A percentile compares a stretch with the other conserved stretches of the same genome.
phyloP scores from a whole-genome alignment of 2,797 vertebrate species.

The Orientallactaga sibirica region DNA sequence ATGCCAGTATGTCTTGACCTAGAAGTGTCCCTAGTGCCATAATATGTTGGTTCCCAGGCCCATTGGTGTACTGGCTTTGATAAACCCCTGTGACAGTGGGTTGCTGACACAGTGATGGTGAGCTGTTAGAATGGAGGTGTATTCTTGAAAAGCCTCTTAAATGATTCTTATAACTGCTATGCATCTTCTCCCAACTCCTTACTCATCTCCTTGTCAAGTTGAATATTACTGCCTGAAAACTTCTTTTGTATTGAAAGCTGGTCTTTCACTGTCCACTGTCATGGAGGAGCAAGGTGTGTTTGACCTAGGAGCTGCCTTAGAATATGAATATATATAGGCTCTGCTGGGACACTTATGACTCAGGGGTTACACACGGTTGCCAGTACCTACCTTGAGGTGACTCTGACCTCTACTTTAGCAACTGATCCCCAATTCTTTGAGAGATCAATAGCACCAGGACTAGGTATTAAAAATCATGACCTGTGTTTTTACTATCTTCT shows the following conservation, averaged over 20 bases:
- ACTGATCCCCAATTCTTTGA: not conserved
- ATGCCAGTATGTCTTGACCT: not conserved
- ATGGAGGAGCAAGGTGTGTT: not conserved
- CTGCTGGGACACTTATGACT: not conserved
- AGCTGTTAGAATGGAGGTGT: not conserved
- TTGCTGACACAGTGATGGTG: not conserved
- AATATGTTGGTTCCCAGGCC: not conserved
- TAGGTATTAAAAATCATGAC: slow-evolving; percentile 5
- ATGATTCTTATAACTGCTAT: not conserved
- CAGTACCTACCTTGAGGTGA: not conserved
- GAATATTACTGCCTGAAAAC: slow-evolving; percentile 25
- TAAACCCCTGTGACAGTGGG: not conserved
- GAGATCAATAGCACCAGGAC: not conserved
- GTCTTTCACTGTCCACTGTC: not conserved
- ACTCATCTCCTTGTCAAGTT: not conserved
- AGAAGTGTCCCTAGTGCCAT: not conserved
- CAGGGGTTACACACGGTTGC: not conserved
- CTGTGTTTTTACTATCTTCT: not conserved
- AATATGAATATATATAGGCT: not conserved
- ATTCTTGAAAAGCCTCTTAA: not conserved
- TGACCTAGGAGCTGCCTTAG: not conserved
- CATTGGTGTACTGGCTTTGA: not conserved
- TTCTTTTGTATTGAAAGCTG: slow-evolving; percentile 5
- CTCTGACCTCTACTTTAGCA: not conserved
- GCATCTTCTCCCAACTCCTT: not conserved